Conservation (phyloP, 1,140 invertebrate genomes). For the Drusus annulatus region DNA sequence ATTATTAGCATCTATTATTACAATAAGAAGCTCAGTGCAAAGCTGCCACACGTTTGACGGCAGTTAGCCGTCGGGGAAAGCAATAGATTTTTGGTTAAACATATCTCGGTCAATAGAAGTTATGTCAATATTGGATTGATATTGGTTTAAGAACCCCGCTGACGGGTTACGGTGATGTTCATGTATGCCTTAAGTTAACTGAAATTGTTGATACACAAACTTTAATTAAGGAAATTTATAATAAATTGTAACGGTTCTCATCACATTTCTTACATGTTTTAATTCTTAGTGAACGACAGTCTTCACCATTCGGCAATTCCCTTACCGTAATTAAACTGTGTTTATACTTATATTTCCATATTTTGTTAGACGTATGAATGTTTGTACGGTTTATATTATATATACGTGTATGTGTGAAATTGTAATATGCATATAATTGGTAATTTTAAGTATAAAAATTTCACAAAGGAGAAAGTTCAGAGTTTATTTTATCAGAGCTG, state of each 20-base stretch:
- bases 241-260: conserved; percentile 28
- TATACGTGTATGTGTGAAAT: conserved; percentile 47
- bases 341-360: conserved; percentile 28
- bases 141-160: conserved; percentile 14
- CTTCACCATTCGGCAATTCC: conserved; percentile 7
- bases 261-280: conserved; percentile 18
- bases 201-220: conserved; percentile 41
- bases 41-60: conserved; percentile 30
- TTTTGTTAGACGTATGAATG: conserved; percentile 31
- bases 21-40: conserved; percentile 52
- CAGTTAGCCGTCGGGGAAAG: conserved; percentile 3
- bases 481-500: conserved; percentile 57
- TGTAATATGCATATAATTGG: conserved; percentile 44
- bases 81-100: conserved; percentile 33
- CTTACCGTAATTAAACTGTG: conserved; percentile 18
- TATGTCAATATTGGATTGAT: conserved; percentile 21
- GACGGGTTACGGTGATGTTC: conserved; percentile 31
- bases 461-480: conserved; percentile 44
- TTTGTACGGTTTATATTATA: conserved; percentile 41
- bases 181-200: conserved; percentile 44
- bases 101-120: conserved; percentile 33
- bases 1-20: conserved; percentile 54
- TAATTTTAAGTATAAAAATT: conserved; percentile 45
- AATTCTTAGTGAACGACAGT: conserved; percentile 8
- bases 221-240: conserved; percentile 23